Conservation (phyloP, 1,140 invertebrate genomes). For the Ostrea edulis region DNA sequence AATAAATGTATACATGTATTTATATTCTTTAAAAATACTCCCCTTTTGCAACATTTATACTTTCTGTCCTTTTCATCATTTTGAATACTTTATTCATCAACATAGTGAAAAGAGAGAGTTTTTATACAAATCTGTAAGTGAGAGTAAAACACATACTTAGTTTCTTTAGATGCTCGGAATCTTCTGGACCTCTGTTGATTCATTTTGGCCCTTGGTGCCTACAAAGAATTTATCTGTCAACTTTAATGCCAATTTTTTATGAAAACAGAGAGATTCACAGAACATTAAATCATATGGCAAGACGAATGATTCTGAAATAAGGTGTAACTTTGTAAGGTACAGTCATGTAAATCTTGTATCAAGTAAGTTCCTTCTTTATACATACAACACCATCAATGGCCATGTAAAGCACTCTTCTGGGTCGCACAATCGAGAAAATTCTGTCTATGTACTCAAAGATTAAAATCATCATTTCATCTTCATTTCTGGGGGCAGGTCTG, state of each 20-base stretch:
- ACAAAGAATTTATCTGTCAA: conserved; percentile 2
- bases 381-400: conserved; percentile 98
- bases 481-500: conserved; percentile 97
- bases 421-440: conserved; percentile 96
- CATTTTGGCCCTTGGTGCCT: conserved; percentile 99
- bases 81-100: too few species aligned
- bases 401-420: conserved; percentile 98
- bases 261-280: background rate
- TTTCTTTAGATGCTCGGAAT: conserved; percentile 98
- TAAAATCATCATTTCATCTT: conserved; percentile 99
- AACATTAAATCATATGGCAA: background rate
- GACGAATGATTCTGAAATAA: background rate
- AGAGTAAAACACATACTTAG: conserved; percentile 77
- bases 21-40: too few species aligned
- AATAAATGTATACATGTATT: too few species aligned
- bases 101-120: too few species aligned
- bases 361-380: conserved; percentile 8
- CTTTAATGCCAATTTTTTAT: background rate
- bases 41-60: too few species aligned
- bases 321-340: too few species aligned
- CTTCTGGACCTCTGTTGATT: conserved; percentile 98
- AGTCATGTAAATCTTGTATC: background rate
- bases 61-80: too few species aligned
- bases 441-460: conserved; percentile 99
- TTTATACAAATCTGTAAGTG: too few species aligned